These are phyloP conservation scores for Mycalesis mineus DNA, from an alignment of 2,888 invertebrate species.

Conservation along the genomic window DNA sequence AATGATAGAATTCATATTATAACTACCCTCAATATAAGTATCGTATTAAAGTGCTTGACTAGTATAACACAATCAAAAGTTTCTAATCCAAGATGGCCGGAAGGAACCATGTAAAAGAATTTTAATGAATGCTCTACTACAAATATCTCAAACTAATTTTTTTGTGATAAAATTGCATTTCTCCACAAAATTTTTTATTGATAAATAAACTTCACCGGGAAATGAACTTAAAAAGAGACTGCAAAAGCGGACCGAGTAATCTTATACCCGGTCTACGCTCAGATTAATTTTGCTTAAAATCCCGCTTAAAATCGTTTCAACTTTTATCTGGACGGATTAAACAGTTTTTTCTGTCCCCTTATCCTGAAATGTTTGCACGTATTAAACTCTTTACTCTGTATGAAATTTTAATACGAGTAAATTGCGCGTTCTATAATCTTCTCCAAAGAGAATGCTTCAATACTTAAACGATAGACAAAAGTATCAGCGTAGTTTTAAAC, in stretches of 20 bases:
- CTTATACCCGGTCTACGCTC: neutral
- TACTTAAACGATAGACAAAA: too few relatives aligned
- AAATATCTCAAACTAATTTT: neutral
- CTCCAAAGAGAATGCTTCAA: too few relatives aligned
- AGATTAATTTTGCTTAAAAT: slow-evolving; percentile 1
- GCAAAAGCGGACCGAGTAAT: neutral
- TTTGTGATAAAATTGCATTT: neutral
- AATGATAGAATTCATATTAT: too few relatives aligned
- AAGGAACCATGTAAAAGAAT: too few relatives aligned
- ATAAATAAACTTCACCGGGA: neutral
- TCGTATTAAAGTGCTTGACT: too few relatives aligned
- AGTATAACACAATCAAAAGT: too few relatives aligned
- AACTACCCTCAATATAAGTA: too few relatives aligned
- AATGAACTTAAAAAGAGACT: neutral
- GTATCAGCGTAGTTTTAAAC: too few relatives aligned
- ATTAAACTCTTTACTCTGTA: neutral
- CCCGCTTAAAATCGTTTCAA: slow-evolving; percentile 6
- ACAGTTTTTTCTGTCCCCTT: neutral
- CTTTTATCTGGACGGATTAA: neutral
- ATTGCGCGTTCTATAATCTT: neutral
- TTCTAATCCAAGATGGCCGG: too few relatives aligned
- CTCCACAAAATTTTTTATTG: too few relatives aligned
- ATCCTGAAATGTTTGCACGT: neutral
- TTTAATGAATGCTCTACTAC: neutral
- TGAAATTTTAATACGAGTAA: neutral